phyloP scores from a whole-genome alignment of 2,888 invertebrate species.

The Fragum whitleyi region DNA sequence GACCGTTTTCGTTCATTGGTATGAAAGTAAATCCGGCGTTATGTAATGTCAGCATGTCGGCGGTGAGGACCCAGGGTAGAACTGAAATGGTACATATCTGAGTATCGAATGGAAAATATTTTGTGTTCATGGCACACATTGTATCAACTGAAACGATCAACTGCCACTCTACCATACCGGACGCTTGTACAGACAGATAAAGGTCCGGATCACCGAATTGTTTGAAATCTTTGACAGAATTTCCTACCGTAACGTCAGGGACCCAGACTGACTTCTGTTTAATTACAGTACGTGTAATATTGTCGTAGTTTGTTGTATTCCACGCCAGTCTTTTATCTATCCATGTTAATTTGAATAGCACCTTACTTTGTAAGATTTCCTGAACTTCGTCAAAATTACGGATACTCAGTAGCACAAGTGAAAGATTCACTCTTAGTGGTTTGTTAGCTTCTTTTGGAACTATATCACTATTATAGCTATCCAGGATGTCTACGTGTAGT shows the following conservation, averaged over 20 bases:
- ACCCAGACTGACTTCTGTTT: background rate
- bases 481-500: background rate
- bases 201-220: background rate
- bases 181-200: background rate
- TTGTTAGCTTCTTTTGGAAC: background rate
- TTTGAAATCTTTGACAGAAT: background rate
- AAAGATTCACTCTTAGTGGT: background rate
- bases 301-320: background rate
- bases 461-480: background rate
- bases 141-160: background rate
- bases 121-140: background rate
- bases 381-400: conserved; percentile 16
- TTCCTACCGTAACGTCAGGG: background rate
- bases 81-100: background rate
- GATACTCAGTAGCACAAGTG: background rate
- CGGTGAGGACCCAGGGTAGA: background rate
- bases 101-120: conserved; percentile 3
- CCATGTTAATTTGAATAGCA: background rate
- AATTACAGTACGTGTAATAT: background rate
- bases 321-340: background rate
- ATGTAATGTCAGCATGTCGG: background rate
- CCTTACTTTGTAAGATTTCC: background rate
- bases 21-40: background rate
- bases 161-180: background rate
- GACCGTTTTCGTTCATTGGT: background rate